Percentiles rank a stretch among this genome's conserved stretches.
Evolutionary conservation across 2,888 invertebrate genomes (phyloP).

Genomic region (Athripsodes cinereus): DNA sequence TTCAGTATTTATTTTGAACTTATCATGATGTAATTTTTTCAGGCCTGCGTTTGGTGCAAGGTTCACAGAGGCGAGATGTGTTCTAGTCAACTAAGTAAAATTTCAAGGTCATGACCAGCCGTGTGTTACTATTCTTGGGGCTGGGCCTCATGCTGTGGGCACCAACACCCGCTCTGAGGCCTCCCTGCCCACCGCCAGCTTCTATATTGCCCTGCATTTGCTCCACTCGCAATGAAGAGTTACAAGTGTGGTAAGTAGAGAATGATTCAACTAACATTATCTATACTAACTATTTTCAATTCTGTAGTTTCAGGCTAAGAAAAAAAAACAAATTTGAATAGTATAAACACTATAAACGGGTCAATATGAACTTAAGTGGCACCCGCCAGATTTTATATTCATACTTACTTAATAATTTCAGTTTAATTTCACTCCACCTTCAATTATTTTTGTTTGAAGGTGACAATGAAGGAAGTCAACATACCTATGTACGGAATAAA

Average conservation of each 20-base stretch:
- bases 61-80: neutral
- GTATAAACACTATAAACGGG: too few relatives aligned
- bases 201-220: slow-evolving; percentile 78
- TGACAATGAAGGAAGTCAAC: too few relatives aligned
- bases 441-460: too few relatives aligned
- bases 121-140: neutral
- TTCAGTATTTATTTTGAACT: neutral
- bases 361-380: too few relatives aligned
- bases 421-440: too few relatives aligned
- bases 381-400: too few relatives aligned
- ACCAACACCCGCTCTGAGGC: slow-evolving; percentile 16
- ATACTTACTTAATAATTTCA: too few relatives aligned
- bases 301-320: too few relatives aligned
- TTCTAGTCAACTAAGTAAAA: neutral
- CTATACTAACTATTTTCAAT: too few relatives aligned
- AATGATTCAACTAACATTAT: too few relatives aligned
- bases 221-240: slow-evolving; percentile 67
- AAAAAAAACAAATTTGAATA: too few relatives aligned
- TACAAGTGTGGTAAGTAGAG: slow-evolving; percentile 73
- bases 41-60: neutral
- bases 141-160: slow-evolving; percentile 10
- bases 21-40: neutral
- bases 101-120: slow-evolving; percentile 5
- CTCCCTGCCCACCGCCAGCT: slow-evolving; percentile 66
- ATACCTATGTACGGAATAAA: too few relatives aligned